These are phyloP conservation scores for Pachydiplax longipennis DNA, from an alignment of 2,888 invertebrate genomes.

Conservation along the genomic window DNA sequence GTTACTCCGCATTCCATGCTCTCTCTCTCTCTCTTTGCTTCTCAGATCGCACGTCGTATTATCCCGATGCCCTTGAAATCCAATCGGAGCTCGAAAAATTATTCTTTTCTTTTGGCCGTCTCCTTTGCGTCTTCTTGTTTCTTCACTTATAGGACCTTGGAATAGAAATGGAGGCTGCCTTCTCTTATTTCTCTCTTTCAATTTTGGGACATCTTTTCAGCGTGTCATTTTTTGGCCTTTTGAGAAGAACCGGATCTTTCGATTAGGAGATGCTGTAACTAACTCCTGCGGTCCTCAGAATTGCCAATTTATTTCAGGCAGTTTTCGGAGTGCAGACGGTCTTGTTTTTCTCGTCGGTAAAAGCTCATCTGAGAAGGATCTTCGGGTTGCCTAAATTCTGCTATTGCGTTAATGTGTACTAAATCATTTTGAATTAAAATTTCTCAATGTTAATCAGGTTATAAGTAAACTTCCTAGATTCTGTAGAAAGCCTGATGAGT, in stretches of 20 bases:
- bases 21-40: background rate
- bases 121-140: background rate
- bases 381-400: too few relatives aligned
- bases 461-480: too few relatives aligned
- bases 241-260: conserved; percentile 26
- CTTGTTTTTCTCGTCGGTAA: too few relatives aligned
- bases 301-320: background rate
- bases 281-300: background rate
- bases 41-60: background rate
- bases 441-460: too few relatives aligned
- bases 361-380: too few relatives aligned
- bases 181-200: background rate
- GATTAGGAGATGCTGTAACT: background rate
- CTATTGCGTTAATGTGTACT: too few relatives aligned
- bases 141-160: background rate
- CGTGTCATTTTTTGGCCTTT: background rate
- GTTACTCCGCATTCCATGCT: conserved; percentile 21
- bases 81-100: conserved; percentile 30
- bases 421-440: too few relatives aligned
- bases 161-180: background rate
- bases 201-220: background rate
- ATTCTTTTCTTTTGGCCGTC: conserved; percentile 11
- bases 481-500: too few relatives aligned
- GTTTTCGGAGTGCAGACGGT: background rate
- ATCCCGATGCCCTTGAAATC: conserved; percentile 39